phyloP scores from a whole-genome alignment of 2,113 vertebrate species.

The Cinclus mexicanus region DNA sequence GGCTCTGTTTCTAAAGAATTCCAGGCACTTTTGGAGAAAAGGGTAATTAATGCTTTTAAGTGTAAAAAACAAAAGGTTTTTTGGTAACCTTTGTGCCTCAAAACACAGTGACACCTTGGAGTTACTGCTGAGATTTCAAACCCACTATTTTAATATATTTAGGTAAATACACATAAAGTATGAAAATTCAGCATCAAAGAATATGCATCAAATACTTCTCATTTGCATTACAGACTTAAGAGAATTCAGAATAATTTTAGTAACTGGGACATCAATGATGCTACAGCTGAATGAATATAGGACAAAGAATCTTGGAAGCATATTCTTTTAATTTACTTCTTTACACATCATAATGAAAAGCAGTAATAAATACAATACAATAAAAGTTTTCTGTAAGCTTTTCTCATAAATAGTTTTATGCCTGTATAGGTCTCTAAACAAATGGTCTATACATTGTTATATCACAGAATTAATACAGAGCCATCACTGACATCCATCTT shows the following conservation, averaged over 20 bases:
- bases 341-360: not conserved
- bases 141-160: not conserved
- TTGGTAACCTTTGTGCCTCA: not conserved
- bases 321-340: not conserved
- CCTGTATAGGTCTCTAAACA: not conserved
- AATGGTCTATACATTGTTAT: not conserved
- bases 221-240: conserved; percentile 36
- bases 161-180: conserved; percentile 5
- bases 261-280: not conserved
- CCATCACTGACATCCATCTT: not conserved
- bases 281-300: not conserved
- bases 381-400: not conserved
- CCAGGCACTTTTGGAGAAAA: not conserved
- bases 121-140: not conserved
- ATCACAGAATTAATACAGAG: not conserved
- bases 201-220: conserved; percentile 8
- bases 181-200: conserved; percentile 46
- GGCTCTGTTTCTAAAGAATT: not conserved
- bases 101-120: not conserved
- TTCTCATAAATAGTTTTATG: not conserved
- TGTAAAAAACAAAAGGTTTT: not conserved
- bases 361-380: not conserved
- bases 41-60: not conserved
- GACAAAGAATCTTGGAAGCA: not conserved
- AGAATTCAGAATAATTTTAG: conserved; percentile 37